Evolutionary conservation across 1,140 invertebrate species (phyloP).

Genomic region (Nylanderia fulva): DNA sequence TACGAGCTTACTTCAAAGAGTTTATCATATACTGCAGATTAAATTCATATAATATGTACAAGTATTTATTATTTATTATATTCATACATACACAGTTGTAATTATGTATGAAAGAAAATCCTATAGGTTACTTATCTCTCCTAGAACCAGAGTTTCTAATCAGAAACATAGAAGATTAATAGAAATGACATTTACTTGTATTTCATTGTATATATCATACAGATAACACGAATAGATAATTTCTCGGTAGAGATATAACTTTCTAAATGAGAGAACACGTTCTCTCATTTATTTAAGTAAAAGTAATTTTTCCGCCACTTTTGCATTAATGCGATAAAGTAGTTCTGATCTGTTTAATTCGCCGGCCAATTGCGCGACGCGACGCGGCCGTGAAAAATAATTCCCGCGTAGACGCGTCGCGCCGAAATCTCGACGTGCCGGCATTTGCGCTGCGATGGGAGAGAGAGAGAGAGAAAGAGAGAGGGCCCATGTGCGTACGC

Average conservation of each 20-base stretch:
- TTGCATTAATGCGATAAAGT: background rate
- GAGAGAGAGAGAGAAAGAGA: too few species aligned
- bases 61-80: background rate
- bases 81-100: too few species aligned
- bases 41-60: background rate
- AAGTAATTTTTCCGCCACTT: background rate
- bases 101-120: background rate
- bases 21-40: background rate
- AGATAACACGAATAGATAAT: background rate
- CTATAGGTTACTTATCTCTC: background rate
- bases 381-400: conserved; percentile 47
- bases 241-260: background rate
- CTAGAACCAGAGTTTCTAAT: background rate
- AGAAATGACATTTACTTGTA: background rate
- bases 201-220: background rate
- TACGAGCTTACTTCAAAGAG: too few species aligned
- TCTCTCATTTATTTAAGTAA: too few species aligned
- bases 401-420: background rate
- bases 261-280: too few species aligned
- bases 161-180: background rate
- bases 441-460: conserved; percentile 31
- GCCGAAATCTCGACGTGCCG: conserved; percentile 46
- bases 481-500: conserved; percentile 28
- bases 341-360: background rate
- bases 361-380: conserved; percentile 19